Evolutionary conservation across 2,888 invertebrate genomes (phyloP), one percentile per base, ranked within the genome.

Genomic region (Antheraea yamamai): DNA sequence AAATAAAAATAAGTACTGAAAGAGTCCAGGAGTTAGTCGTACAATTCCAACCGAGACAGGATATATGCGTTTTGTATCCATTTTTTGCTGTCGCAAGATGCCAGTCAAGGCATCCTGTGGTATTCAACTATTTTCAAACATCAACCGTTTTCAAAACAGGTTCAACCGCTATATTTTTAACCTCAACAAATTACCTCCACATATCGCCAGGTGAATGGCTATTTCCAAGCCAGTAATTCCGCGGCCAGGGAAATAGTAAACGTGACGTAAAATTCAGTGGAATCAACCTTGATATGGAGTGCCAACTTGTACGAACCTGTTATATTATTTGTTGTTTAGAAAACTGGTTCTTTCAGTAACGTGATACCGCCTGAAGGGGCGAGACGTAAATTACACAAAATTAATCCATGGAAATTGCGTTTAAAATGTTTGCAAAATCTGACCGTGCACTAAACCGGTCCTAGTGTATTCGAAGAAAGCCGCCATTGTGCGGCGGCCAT

Each of bases 281-380:
- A 78, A 61, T 79, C 79, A 88, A 84, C 88, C 88, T 88, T 89
- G 89, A 88, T 81, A 79, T 77, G 83, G 86, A 87, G 81, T 81
- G 80, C 81, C 79, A 84, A 85, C 82, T 82, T 77, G 78, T 84
- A 83, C 84, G 84, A 86, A 86, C 87, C 85, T 82, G 81, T 81
- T 79, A 85, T 84, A 87, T 85, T 84, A 85, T 82, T 85, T 84
- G 81, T 81, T 85, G 82, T 86, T 85, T 87, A 87, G 84, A 85
- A 87, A 91, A 91, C 92, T 88, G 89, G 90, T 91, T 89, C 88
- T 92, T 92, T 91, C 91, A 92, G 92, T 92, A 85, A 85, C 85
- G 86, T 87, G 88, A 84, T 86, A 88, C 85, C 85, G 84, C 87
- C 90, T 91, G 89, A 89, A 87, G 89, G 84, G 91, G 85, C 84